phyloP scores from a whole-genome alignment of 2,797 vertebrate species.

The Sebastes nivosus region DNA sequence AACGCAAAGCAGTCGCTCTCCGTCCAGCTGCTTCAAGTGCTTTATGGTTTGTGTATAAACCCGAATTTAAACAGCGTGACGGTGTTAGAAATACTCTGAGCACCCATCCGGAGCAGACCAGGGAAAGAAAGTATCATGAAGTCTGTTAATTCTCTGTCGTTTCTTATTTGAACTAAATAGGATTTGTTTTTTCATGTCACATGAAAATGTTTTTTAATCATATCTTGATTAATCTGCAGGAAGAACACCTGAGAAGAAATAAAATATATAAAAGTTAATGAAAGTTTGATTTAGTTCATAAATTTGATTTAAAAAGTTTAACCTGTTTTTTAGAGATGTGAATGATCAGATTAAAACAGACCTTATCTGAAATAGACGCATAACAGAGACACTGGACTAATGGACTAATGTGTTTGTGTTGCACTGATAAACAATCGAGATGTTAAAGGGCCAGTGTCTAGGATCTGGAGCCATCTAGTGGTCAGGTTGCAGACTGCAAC shows the following conservation, averaged over 20 bases:
- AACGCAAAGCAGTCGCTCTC: not conserved
- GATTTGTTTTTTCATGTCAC: not conserved
- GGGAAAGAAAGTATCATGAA: not conserved
- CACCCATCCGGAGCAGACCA: not conserved
- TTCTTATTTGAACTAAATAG: not conserved
- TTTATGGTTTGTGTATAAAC: slow-evolving; percentile 51
- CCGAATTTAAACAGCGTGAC: not conserved
- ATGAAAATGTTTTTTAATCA: not conserved
- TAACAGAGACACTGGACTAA: not conserved
- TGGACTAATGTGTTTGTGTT: not conserved
- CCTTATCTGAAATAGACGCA: not conserved
- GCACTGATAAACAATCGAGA: not conserved
- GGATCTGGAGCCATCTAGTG: too few relatives aligned
- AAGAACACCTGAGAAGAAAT: not conserved
- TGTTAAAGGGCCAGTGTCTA: not conserved
- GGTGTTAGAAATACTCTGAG: not conserved
- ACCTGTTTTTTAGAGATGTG: not conserved
- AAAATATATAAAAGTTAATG: not conserved
- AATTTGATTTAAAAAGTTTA: not conserved
- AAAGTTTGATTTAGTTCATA: not conserved
- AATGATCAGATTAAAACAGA: not conserved
- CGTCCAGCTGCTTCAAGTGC: not conserved
- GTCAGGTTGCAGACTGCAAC: too few relatives aligned
- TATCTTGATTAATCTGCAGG: not conserved
- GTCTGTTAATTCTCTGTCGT: not conserved